phyloP scores from a whole-genome alignment of 2,797 vertebrate species.

The Tragopan temminckii region DNA sequence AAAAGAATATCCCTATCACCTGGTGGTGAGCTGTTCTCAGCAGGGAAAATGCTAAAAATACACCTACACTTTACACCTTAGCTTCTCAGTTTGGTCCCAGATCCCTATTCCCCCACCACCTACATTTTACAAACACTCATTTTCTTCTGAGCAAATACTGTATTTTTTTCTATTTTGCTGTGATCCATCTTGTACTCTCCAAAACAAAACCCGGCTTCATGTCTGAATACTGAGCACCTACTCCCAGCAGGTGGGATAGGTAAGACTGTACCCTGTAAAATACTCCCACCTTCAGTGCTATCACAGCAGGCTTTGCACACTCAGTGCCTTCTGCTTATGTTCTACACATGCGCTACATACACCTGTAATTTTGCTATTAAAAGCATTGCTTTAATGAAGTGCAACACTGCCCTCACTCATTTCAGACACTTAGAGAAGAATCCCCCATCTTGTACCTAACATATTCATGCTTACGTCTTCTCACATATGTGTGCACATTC shows the following conservation, averaged over 20 bases:
- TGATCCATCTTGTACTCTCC: neutral
- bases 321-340: neutral
- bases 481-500: neutral
- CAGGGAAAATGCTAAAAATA: neutral
- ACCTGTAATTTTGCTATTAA: neutral
- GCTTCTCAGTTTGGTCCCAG: neutral
- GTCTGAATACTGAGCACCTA: neutral
- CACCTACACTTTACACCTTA: neutral
- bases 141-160: neutral
- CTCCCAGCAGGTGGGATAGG: neutral
- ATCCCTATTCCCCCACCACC: neutral
- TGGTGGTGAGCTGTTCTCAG: neutral
- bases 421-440: neutral
- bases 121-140: neutral
- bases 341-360: neutral
- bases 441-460: neutral
- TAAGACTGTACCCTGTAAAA: neutral
- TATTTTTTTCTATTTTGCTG: neutral
- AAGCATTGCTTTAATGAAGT: neutral
- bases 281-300: neutral
- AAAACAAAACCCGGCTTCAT: neutral
- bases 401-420: neutral
- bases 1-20: neutral
- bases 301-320: neutral
- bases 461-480: fast-evolving